Evolutionary conservation across 2,113 vertebrate species (phyloP).

Genomic region (Erythrolamprus reginae): DNA sequence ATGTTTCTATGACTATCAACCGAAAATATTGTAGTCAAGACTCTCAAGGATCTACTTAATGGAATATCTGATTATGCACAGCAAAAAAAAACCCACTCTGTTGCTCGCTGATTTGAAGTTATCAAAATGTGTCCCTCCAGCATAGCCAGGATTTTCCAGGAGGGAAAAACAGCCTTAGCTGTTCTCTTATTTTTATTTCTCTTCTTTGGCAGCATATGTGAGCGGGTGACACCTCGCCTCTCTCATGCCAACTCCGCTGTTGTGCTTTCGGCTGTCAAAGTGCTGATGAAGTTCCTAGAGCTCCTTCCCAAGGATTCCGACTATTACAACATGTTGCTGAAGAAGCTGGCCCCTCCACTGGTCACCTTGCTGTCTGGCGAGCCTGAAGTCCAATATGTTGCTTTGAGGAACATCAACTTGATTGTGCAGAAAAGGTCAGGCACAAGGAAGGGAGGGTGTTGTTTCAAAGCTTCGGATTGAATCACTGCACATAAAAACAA

Average conservation of each 20-base stretch:
- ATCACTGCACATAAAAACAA: background rate
- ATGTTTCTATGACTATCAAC: background rate
- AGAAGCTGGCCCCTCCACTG: slow-evolving; percentile 93
- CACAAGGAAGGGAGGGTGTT: accelerated
- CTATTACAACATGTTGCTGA: slow-evolving; percentile 95
- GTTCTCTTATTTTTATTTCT: background rate
- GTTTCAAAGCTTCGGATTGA: background rate
- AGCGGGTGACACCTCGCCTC: slow-evolving; percentile 92
- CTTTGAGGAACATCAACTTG: slow-evolving; percentile 96
- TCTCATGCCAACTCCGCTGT: slow-evolving; percentile 97
- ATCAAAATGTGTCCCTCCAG: background rate
- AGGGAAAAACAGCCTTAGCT: background rate
- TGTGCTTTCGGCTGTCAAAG: slow-evolving; percentile 96
- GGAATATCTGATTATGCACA: background rate
- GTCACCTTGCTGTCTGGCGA: slow-evolving; percentile 96
- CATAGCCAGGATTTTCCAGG: background rate
- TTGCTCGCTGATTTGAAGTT: background rate
- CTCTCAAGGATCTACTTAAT: background rate
- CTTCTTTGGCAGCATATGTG: slow-evolving; percentile 81
- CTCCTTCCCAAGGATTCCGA: slow-evolving; percentile 95
- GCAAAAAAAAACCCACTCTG: background rate
- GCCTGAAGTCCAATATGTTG: slow-evolving; percentile 96
- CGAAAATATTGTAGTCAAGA: background rate
- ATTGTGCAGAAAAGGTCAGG: slow-evolving; percentile 96
- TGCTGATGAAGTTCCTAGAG: slow-evolving; percentile 98